Conservation (phyloP, 30 jellyfish, hydroid and myxozoan species). For the Pelagia noctiluca region DNA sequence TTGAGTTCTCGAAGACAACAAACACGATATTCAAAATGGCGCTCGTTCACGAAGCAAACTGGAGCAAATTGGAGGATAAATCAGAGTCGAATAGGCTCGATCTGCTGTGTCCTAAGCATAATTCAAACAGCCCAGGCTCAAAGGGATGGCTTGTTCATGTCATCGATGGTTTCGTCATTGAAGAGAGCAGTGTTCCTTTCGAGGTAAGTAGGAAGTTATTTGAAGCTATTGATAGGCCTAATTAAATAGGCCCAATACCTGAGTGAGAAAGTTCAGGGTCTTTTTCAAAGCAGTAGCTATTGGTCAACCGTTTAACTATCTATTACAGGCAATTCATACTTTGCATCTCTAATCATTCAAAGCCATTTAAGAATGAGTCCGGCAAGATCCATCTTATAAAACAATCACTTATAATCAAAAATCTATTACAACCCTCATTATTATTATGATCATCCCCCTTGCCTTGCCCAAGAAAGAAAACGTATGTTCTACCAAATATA, state of each 20-base stretch:
- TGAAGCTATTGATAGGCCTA: background rate
- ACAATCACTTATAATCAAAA: too few species aligned
- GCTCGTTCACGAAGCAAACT: constrained; percentile 42
- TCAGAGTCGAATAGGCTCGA: constrained; percentile 41
- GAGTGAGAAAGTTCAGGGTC: background rate
- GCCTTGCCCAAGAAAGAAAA: too few species aligned
- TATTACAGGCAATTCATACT: too few species aligned
- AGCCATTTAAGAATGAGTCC: too few species aligned
- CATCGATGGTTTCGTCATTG: constrained; percentile 92
- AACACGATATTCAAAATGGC: constrained; percentile 77
- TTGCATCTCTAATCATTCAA: too few species aligned
- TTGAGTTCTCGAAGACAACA: too few species aligned
- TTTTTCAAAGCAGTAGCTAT: background rate
- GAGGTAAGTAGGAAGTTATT: constrained; percentile 55
- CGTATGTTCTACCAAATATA: too few species aligned
- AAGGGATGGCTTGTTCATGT: constrained; percentile 87
- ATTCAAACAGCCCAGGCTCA: constrained; percentile 20
- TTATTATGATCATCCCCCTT: too few species aligned
- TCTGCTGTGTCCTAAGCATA: constrained; percentile 68
- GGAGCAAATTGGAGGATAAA: constrained; percentile 49
- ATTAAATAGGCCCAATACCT: background rate
- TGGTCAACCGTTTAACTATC: too few species aligned
- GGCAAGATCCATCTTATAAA: too few species aligned
- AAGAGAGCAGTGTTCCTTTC: constrained; percentile 93
- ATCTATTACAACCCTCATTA: too few species aligned